phyloP scores from a whole-genome alignment of 2,888 invertebrate genomes.

The Coenonympha glycerion region DNA sequence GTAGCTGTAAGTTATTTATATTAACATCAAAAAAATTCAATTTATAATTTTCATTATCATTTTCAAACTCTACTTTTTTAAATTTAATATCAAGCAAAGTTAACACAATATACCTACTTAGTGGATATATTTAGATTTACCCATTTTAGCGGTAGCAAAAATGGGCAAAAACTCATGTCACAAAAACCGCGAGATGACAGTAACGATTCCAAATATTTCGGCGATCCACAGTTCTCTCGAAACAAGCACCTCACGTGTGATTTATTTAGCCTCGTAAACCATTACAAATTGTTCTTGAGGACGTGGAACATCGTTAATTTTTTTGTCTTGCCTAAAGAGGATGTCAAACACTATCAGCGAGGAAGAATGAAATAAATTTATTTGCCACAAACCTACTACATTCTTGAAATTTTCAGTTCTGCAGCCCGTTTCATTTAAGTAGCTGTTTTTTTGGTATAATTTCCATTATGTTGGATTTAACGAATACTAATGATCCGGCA shows the following conservation, averaged over 20 bases:
- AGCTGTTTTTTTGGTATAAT: too few relatives aligned
- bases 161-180: slow-evolving; percentile 45
- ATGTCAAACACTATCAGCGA: background rate
- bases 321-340: slow-evolving; percentile 32
- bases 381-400: background rate
- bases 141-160: slow-evolving; percentile 39
- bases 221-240: slow-evolving; percentile 63
- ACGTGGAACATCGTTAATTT: slow-evolving; percentile 45
- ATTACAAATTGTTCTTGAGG: slow-evolving; percentile 66
- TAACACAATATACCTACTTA: too few relatives aligned
- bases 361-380: background rate
- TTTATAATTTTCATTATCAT: too few relatives aligned
- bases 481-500: too few relatives aligned
- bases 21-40: too few relatives aligned
- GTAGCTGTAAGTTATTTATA: too few relatives aligned
- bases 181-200: slow-evolving; percentile 66
- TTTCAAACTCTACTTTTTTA: too few relatives aligned
- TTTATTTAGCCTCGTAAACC: slow-evolving; percentile 57
- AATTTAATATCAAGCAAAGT: too few relatives aligned
- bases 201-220: slow-evolving; percentile 68
- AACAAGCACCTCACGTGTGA: slow-evolving; percentile 62
- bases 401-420: too few relatives aligned
- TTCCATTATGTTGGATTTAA: too few relatives aligned
- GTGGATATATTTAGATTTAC: too few relatives aligned
- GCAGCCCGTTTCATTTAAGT: too few relatives aligned